Base-by-base conservation (phyloP, 2,797 vertebrate genomes). In the Clamator glandarius region DNA sequence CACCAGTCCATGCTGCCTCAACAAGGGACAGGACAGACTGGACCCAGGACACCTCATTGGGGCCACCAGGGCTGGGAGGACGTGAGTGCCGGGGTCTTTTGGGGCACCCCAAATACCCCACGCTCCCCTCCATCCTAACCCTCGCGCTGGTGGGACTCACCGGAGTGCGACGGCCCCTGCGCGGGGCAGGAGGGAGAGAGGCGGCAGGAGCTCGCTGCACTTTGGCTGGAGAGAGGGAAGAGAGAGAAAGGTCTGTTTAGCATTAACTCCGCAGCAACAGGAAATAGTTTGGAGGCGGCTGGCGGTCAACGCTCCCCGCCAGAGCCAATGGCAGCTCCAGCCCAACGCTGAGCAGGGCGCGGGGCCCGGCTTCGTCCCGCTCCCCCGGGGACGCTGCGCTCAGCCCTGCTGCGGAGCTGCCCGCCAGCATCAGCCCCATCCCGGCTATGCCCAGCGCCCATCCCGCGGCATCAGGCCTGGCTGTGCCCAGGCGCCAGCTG, bases 221-320 rank as follows among this genome's bases (percentile, higher is more conserved):
- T 84, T 79, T 11, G 91, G 88, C 87, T 80, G 92, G 61, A 77
- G 87, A 21, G 48, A 80, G 85, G 78, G 67, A 69, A 84, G 78
- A 68, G 83, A 59, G n/a, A 95, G 96, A 84, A 90, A 95, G 95
- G 96, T 98, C 97, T 98, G 98, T 97, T 98, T 95, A 96, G 96
- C 97, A 96, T 98, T 98, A 98, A 90, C 74, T 97, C 97, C 68
- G 93, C 96, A 74, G 91, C 96, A 96, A 97, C 98, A 98, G 98
- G 98, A 98, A 98, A 98, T 97, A 93, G 94, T 97, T 96, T 46
- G 72, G 84, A 94, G 92, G 93, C 96, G 84, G 95, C 93, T 92
- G 97, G 96, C 92, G 94, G 92, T 77, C 84, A 93, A 93, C 89
- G 92, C 93, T 94, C 93, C 80, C 81, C 92, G 81, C 88, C 87